Percentiles rank a stretch among this genome's conserved stretches.
Evolutionary conservation across 2,113 vertebrate genomes (phyloP).

Genomic region (Phodopus roborovskii): DNA sequence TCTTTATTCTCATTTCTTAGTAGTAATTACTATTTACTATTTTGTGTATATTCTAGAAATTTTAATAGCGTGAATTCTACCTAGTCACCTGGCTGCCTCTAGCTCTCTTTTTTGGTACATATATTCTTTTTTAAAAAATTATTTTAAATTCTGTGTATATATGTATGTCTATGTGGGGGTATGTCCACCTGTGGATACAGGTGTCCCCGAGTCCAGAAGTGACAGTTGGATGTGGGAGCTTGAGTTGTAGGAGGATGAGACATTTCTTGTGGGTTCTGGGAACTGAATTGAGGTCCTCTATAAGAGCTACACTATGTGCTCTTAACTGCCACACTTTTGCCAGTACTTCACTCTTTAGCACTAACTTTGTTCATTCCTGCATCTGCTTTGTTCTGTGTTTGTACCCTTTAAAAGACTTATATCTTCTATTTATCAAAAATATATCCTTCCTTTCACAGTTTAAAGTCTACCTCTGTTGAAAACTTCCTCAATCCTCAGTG

Average conservation of each 20-base stretch:
- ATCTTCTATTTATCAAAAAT: constrained; percentile 50
- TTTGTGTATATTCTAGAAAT: constrained; percentile 36
- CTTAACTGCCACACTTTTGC: neutral
- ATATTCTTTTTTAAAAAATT: neutral
- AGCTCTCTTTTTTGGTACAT: neutral
- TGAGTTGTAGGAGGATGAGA: neutral
- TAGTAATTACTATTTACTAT: constrained; percentile 7
- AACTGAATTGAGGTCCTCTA: neutral
- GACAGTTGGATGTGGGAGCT: neutral
- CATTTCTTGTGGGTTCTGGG: neutral
- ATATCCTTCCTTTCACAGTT: constrained; percentile 36
- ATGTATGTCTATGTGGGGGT: neutral
- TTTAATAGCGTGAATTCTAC: constrained; percentile 17
- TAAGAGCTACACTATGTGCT: neutral
- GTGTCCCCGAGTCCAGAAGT: neutral
- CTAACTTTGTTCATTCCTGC: neutral
- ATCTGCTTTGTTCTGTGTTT: constrained; percentile 12
- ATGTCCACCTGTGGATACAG: neutral
- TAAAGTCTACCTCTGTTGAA: constrained; percentile 21
- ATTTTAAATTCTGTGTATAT: neutral
- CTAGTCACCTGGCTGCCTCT: neutral
- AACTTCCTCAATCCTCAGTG: constrained; percentile 6
- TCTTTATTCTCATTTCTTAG: neutral
- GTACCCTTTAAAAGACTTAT: neutral
- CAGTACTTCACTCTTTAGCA: neutral